Percentiles rank a stretch among this genome's conserved stretches.
phyloP scores from a whole-genome alignment of 2,113 vertebrate genomes.

The Caretta caretta region DNA sequence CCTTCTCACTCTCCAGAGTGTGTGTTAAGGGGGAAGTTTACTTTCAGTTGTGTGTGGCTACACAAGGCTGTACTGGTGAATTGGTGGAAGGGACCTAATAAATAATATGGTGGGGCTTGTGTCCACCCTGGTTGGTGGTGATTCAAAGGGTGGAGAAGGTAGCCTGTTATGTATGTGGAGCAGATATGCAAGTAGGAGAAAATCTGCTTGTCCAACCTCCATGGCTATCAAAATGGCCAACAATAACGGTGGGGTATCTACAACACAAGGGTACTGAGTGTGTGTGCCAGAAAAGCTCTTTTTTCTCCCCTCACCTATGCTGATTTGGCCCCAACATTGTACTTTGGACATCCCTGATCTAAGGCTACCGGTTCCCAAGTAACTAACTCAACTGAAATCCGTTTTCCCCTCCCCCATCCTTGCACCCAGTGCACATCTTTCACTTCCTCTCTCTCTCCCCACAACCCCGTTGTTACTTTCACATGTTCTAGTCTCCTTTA shows the following conservation, averaged over 20 bases:
- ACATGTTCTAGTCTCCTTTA: not conserved
- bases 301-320: not conserved
- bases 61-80: not conserved
- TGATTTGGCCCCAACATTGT: not conserved
- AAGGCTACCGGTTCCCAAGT: not conserved
- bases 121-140: not conserved
- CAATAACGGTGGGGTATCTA: not conserved
- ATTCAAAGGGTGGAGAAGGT: not conserved
- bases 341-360: not conserved
- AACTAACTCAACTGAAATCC: not conserved
- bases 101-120: not conserved
- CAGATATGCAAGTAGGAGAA: not conserved
- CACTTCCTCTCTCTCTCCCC: not conserved
- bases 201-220: not conserved
- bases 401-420: not conserved
- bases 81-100: not conserved
- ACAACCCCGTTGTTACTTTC: not conserved
- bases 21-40: not conserved
- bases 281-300: not conserved
- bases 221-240: not conserved
- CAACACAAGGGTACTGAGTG: not conserved
- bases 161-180: not conserved
- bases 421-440: not conserved
- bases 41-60: not conserved
- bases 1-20: not conserved